Base-by-base conservation (phyloP, 2,113 vertebrate genomes). In the Lophura nycthemera region DNA sequence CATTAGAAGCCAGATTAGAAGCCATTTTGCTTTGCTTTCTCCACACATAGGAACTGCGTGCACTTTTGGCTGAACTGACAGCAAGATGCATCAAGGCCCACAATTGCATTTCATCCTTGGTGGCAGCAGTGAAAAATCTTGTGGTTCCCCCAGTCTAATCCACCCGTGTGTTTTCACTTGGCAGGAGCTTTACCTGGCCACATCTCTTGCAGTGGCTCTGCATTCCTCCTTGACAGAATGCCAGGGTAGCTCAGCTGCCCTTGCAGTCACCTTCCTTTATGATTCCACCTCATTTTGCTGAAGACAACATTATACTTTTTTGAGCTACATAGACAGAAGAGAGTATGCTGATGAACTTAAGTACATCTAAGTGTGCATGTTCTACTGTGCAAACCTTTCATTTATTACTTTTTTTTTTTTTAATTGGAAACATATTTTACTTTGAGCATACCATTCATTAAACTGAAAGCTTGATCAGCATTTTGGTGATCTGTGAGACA, bases 301-400 rank as follows among this genome's bases (percentile, higher is more conserved):
- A 52, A 22, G 38, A 30, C 47, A 83, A 57, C 43, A 10, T 40
- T n/a, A 56, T 43, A 42, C 50, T 64, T 64, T 86, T 75, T 54
- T 60, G 47, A 83, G 57, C 13, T 36, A 9, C 1, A 7, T 16
- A 13, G 7, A 15, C 6, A 13, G 7, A 16, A 29, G 82, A 69
- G 60, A 77, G 7, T 50, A 13, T 36, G 19, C 9, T 0, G 1
- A 77, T n/a, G 34, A 81, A 82, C 7, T 50, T 19, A 42, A 0
- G 1, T 1, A 4, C 66, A 84, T 6, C 47, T 16, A 38, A 0
- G 0, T 1, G 7, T 71, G 20, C 4, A 56, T 4, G 1, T 61
- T 57, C 43, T 76, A 88, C 52, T 71, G 25, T 0, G 3, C 67
- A 71, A 54, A 48, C 34, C 18, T 52, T 91, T 81, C 4, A 34